These are phyloP conservation scores for Paracanthobrama guichenoti DNA, from an alignment of 2,113 vertebrate genomes.

Conservation along the genomic window DNA sequence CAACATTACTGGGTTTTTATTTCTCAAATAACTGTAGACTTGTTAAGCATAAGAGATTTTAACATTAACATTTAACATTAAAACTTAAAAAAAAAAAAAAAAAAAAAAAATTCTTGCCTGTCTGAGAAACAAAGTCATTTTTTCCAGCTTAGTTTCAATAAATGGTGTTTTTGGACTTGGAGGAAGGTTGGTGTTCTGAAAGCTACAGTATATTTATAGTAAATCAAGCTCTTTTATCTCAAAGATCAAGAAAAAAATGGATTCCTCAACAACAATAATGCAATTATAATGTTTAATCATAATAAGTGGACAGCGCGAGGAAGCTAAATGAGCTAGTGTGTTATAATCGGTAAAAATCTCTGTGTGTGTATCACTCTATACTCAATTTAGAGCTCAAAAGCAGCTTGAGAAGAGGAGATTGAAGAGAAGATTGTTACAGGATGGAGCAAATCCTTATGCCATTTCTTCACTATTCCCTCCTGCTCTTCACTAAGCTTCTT, in stretches of 20 bases:
- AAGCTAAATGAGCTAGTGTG: neutral
- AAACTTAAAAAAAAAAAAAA: too few relatives aligned
- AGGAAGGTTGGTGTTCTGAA: too few relatives aligned
- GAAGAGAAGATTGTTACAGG: neutral
- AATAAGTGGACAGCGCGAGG: neutral
- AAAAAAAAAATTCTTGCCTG: too few relatives aligned
- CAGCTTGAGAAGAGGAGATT: neutral
- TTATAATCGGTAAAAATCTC: neutral
- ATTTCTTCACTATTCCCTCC: conserved; percentile 24
- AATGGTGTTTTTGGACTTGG: too few relatives aligned
- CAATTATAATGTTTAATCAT: neutral
- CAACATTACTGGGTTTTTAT: neutral
- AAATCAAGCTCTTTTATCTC: neutral
- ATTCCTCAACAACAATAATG: too few relatives aligned
- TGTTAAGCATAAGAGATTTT: neutral
- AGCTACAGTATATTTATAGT: too few relatives aligned
- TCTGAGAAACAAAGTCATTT: too few relatives aligned
- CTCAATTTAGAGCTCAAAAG: neutral
- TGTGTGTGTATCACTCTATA: neutral
- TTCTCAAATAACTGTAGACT: neutral
- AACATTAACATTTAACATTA: too few relatives aligned
- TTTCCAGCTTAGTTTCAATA: too few relatives aligned
- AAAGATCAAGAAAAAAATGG: neutral
- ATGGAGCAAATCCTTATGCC: conserved; percentile 20
- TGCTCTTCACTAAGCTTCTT: conserved; percentile 12